A percentile compares a stretch with the other conserved stretches of the same genome.
Conservation (phyloP, 2,113 vertebrate genomes). For the Aspiorhynchus laticeps region DNA sequence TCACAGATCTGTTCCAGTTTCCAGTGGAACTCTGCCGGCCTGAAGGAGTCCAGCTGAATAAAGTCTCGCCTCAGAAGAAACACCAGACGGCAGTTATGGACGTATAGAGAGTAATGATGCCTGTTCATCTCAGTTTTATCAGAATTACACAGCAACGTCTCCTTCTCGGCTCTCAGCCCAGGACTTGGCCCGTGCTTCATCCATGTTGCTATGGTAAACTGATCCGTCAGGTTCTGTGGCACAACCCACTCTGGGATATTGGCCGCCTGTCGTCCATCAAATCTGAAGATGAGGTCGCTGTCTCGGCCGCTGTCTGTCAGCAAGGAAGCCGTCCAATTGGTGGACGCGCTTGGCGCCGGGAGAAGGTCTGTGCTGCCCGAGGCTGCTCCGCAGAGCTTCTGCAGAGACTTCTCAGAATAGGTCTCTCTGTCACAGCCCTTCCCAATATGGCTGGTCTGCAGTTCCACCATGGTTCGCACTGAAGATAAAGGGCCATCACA, state of each 20-base stretch:
- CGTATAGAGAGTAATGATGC: conserved; percentile 94
- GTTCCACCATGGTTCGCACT: conserved; percentile 82
- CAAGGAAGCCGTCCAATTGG: conserved; percentile 92
- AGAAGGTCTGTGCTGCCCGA: conserved; percentile 94
- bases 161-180: conserved; percentile 91
- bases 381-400: conserved; percentile 93
- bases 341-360: conserved; percentile 82
- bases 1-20: conserved; percentile 98
- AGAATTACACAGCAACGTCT: conserved; percentile 96
- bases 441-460: conserved; percentile 92
- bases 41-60: conserved; percentile 90
- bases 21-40: conserved; percentile 97
- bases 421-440: conserved; percentile 96
- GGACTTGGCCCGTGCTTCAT: conserved; percentile 97
- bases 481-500: conserved; percentile 91
- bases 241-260: conserved; percentile 92
- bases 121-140: conserved; percentile 98
- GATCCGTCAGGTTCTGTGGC: conserved; percentile 94
- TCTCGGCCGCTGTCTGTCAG: conserved; percentile 87
- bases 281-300: conserved; percentile 90
- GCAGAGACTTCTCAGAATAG: conserved; percentile 92
- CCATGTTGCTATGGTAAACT: conserved; percentile 96
- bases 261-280: conserved; percentile 92
- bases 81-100: conserved; percentile 96
- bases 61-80: conserved; percentile 94